Conservation (phyloP, 2,797 vertebrate genomes). For the Gymnodraco acuticeps region DNA sequence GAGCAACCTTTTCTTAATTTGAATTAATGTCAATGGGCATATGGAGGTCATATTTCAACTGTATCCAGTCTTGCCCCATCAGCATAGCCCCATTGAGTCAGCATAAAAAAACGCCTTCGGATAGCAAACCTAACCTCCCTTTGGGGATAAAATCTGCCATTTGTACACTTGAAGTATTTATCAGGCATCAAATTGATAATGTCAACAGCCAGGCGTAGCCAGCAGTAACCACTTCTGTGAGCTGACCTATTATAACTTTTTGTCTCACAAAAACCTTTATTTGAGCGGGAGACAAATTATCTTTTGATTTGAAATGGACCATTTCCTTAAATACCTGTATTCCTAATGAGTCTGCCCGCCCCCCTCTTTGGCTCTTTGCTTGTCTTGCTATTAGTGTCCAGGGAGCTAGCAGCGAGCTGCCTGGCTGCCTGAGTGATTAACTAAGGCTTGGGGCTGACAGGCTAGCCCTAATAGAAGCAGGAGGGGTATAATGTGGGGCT, state of each 20-base stretch:
- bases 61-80: constrained; percentile 69
- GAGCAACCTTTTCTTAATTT: constrained; percentile 66
- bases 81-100: constrained; percentile 68
- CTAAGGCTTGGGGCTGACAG: constrained; percentile 87
- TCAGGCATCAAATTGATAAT: constrained; percentile 79
- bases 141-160: constrained; percentile 75
- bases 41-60: constrained; percentile 80
- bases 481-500: constrained; percentile 70
- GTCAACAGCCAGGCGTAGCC: constrained; percentile 68
- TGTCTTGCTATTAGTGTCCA: constrained; percentile 85
- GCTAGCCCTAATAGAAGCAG: constrained; percentile 75
- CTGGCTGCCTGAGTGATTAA: constrained; percentile 88
- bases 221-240: constrained; percentile 56
- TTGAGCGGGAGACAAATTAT: constrained; percentile 83
- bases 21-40: constrained; percentile 70
- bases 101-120: constrained; percentile 66
- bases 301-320: constrained; percentile 86
- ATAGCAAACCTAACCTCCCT: constrained; percentile 62
- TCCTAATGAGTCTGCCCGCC: constrained; percentile 81
- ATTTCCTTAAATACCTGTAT: constrained; percentile 89
- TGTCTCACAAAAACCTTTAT: constrained; percentile 51
- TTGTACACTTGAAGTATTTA: constrained; percentile 74
- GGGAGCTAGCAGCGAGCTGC: constrained; percentile 76
- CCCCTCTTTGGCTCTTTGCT: constrained; percentile 69
- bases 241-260: constrained; percentile 57